Percentiles rank a stretch among this genome's conserved stretches.
These are phyloP conservation scores for Callinectes sapidus DNA, from an alignment of 2,888 invertebrate genomes.

Conservation along the genomic window DNA sequence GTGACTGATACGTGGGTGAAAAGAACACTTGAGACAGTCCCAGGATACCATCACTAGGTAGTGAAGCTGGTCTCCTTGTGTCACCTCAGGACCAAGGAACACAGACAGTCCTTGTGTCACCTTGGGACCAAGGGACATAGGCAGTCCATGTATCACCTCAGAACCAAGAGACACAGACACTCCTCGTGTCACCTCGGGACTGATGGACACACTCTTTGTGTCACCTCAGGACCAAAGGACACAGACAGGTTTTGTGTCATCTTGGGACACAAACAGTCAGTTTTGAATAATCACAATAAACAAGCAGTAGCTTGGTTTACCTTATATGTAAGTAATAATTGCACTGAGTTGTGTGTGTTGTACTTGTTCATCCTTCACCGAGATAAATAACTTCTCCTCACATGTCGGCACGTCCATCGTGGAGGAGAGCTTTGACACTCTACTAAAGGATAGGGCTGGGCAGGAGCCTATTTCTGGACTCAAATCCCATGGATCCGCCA, in stretches of 20 bases:
- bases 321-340: constrained; percentile 68
- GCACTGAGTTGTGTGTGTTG: constrained; percentile 69
- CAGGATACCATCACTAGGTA: neutral
- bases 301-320: constrained; percentile 56
- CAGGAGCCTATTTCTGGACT: neutral
- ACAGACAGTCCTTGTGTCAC: neutral
- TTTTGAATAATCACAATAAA: constrained; percentile 62
- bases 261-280: constrained; percentile 48
- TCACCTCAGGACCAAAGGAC: no score
- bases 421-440: constrained; percentile 31
- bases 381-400: constrained; percentile 32
- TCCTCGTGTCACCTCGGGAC: neutral
- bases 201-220: no score
- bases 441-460: constrained; percentile 27
- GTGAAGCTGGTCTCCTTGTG: neutral
- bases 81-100: neutral
- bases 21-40: neutral
- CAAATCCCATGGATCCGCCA: no score
- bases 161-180: no score
- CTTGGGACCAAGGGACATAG: neutral
- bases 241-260: neutral
- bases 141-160: neutral
- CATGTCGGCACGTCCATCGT: neutral
- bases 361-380: constrained; percentile 62
- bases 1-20: neutral